Conservation (phyloP, 2,888 invertebrate species). For the Drosophila birchii region DNA sequence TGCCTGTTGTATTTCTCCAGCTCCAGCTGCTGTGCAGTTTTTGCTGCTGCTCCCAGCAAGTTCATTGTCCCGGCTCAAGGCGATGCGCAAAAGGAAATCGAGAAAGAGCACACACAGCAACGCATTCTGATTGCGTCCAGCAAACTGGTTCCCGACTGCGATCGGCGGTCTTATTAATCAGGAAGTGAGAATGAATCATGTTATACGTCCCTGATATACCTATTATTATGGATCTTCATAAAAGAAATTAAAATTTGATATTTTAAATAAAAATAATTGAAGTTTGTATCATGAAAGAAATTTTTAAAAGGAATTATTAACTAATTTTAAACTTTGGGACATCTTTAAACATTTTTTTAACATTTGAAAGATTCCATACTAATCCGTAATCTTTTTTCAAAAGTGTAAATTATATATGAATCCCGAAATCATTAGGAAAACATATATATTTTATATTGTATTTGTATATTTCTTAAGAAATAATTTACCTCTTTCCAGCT, state of each 20-base stretch:
- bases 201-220: background rate
- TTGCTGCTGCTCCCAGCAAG: conserved; percentile 48
- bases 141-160: conserved; percentile 35
- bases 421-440: background rate
- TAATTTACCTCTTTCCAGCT: conserved; percentile 45
- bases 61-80: conserved; percentile 70
- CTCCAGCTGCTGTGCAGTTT: conserved; percentile 56
- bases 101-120: conserved; percentile 44
- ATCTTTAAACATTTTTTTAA: background rate
- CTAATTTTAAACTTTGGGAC: background rate
- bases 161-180: conserved; percentile 21
- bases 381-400: background rate
- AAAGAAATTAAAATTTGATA: background rate
- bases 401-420: background rate
- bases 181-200: conserved; percentile 7
- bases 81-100: conserved; percentile 58
- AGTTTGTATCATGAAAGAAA: background rate
- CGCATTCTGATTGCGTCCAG: conserved; percentile 46
- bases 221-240: background rate
- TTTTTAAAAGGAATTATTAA: background rate
- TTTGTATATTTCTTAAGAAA: conserved; percentile 35
- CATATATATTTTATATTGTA: background rate
- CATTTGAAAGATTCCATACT: background rate
- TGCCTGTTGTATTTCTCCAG: conserved; percentile 53
- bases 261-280: background rate